Evolutionary conservation across 2,113 vertebrate genomes (phyloP), one percentile per base, ranked within the genome.

Genomic region (Chitala chitala): DNA sequence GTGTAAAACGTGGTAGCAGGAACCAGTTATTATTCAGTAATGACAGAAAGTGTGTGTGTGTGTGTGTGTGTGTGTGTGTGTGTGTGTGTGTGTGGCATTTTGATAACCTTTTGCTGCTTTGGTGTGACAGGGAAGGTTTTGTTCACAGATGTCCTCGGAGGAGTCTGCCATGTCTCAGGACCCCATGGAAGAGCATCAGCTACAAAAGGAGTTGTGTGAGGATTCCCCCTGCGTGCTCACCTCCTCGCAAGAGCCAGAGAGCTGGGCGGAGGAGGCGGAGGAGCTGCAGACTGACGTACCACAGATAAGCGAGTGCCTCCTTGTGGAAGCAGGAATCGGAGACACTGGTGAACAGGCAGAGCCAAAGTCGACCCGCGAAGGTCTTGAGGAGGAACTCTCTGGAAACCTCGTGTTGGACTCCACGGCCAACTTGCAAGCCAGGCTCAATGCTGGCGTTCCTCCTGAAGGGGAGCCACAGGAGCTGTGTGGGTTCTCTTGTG

Each of bases 401-500:
- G 66, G 38, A 48, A 59, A 38, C 1, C 40, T 51, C 17, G 69
- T 73, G 33, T 48, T 48, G 22, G 69, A 40, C 17, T 75, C 46
- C 73, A 90, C 84, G 55, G 81, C 81, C 79, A 78, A 53, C 48
- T 77, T 84, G 1, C 86, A 77, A 15, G 66, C 40, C 51, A 66
- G 76, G 50, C 75, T 72, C 6, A 75, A 59, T 50, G 71, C 69
- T 5, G 75, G 72, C 12, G 66, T 78, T 46, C 75, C 92, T 72
- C 81, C 87, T 53, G 91, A 91, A 0, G 87, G 83, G 0, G 90
- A 92, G 0, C 59, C 79, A 4, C 86, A 83, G 72, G 90, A 86
- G 48, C 74, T 84, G 0, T 89, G 86, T 46, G 85, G 89, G 82
- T 94, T 94, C 72, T 91, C 92, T 2, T 97, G 94, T 77, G 92